A percentile compares a stretch with the other conserved stretches of the same genome.
Evolutionary conservation across 2,113 vertebrate genomes (phyloP).

Genomic region (Nycticryphes semicollaris): DNA sequence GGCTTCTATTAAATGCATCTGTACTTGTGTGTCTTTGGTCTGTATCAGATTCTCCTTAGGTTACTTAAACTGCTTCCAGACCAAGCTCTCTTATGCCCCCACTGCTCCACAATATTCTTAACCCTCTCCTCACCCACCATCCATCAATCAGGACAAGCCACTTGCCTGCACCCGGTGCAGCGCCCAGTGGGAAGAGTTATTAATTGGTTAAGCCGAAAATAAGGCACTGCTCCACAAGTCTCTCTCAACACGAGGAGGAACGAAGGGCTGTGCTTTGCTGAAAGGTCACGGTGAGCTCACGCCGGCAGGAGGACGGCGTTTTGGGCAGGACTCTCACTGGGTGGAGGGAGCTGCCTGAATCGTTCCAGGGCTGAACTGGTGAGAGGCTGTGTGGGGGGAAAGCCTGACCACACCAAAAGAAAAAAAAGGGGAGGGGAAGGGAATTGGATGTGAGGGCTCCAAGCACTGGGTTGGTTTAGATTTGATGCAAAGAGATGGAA

Average conservation of each 20-base stretch:
- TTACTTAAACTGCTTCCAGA: conserved; percentile 65
- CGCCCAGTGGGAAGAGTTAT: background rate
- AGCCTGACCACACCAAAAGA: conserved; percentile 22
- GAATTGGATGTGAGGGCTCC: background rate
- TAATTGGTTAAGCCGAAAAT: conserved; percentile 36
- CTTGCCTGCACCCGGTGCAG: background rate
- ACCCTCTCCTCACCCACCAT: conserved; percentile 27
- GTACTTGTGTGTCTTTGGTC: conserved; percentile 50
- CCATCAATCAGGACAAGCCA: background rate
- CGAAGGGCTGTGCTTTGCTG: background rate
- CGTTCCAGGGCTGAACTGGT: conserved; percentile 35
- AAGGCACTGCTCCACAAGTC: background rate
- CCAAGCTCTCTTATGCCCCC: background rate
- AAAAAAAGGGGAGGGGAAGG: conserved; percentile 5
- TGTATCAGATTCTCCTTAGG: conserved; percentile 62
- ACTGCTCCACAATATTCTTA: background rate
- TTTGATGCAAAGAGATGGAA: conserved; percentile 1
- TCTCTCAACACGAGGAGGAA: background rate
- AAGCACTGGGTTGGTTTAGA: background rate
- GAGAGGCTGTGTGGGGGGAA: background rate
- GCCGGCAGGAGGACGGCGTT: background rate
- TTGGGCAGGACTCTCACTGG: conserved; percentile 45
- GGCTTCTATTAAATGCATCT: conserved; percentile 65
- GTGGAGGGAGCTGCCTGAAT: conserved; percentile 46
- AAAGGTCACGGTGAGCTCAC: conserved; percentile 53